Percentiles rank a stretch among this genome's conserved stretches.
Evolutionary conservation across 2,888 invertebrate genomes (phyloP).

Genomic region (Rotaria magnacalcarata): DNA sequence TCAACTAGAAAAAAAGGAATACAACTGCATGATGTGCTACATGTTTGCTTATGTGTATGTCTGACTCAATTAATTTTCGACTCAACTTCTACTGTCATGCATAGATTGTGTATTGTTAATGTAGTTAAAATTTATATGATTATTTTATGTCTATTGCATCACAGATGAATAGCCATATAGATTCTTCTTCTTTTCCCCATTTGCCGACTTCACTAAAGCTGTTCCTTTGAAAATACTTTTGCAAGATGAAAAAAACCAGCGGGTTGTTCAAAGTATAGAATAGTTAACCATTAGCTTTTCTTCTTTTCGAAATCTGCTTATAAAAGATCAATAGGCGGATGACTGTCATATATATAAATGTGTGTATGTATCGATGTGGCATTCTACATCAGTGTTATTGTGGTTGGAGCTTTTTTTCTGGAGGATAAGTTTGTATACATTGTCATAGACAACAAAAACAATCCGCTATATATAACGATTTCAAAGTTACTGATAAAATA

Average conservation of each 20-base stretch:
- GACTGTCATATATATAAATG: neutral
- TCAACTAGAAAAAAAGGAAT: neutral
- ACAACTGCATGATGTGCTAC: neutral
- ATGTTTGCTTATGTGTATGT: neutral
- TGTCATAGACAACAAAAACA: neutral
- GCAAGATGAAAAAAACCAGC: neutral
- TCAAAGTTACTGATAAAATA: neutral
- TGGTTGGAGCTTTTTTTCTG: neutral
- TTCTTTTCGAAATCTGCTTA: neutral
- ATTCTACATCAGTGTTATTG: neutral
- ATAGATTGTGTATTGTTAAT: neutral
- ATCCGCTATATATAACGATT: neutral
- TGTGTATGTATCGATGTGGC: neutral
- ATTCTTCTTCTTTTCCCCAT: neutral
- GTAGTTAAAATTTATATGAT: neutral
- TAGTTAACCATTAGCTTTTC: neutral
- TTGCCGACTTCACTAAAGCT: neutral
- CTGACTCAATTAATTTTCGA: conserved; percentile 6
- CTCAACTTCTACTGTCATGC: neutral
- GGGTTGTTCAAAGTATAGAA: neutral
- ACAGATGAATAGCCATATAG: neutral
- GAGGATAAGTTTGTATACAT: neutral
- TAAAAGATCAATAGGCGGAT: neutral
- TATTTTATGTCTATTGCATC: neutral
- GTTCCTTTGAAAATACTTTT: neutral